phyloP scores from a whole-genome alignment of 2,797 vertebrate genomes.

The Hephaestus fuliginosus region DNA sequence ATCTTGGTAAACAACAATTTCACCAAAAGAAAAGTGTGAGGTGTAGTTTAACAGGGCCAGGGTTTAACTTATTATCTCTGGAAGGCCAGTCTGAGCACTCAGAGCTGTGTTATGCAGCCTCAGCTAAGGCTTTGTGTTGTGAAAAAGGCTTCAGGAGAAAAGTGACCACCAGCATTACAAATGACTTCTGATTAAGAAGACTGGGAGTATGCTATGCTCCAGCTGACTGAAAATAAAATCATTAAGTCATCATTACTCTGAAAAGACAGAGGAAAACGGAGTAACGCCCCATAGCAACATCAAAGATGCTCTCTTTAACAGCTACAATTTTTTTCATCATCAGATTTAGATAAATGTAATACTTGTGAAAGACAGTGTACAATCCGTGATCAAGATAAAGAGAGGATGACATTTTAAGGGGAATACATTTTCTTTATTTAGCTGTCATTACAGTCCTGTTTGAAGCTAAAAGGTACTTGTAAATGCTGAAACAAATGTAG shows the following conservation, averaged over 20 bases:
- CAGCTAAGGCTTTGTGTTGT: neutral
- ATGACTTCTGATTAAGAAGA: constrained; percentile 7
- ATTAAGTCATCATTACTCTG: constrained; percentile 11
- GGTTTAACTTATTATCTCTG: neutral
- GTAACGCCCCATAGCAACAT: neutral
- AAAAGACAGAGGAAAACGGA: neutral
- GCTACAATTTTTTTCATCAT: neutral
- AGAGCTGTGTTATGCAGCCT: neutral
- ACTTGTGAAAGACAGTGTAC: neutral
- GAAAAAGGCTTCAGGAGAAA: neutral
- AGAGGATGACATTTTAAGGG: neutral
- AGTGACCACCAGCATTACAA: neutral
- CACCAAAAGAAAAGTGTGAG: neutral
- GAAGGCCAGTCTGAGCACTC: neutral
- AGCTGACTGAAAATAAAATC: neutral
- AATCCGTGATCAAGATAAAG: neutral
- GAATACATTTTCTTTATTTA: neutral
- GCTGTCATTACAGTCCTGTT: neutral
- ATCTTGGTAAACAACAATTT: constrained; percentile 4
- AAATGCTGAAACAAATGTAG: too few species aligned
- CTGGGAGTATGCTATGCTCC: neutral
- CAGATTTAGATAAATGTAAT: neutral
- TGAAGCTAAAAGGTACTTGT: neutral
- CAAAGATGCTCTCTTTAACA: neutral
- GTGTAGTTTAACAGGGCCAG: neutral